Evolutionary conservation across 2,113 vertebrate genomes (phyloP), one percentile per base, ranked within the genome.

Genomic region (Rutilus rutilus): DNA sequence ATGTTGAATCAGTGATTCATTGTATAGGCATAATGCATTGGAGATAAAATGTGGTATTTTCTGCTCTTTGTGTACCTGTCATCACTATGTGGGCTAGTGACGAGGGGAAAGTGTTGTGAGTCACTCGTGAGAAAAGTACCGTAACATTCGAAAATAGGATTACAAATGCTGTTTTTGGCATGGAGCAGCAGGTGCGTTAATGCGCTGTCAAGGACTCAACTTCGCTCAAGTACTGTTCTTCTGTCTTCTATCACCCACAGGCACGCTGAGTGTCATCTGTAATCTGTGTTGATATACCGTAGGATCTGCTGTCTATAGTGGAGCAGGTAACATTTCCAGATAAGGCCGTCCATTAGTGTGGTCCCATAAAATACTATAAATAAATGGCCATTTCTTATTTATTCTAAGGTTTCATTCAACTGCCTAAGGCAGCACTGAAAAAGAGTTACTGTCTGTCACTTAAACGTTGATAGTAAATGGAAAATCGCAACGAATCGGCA

Each of bases 221-320:
- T 79, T 62, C 11, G 19, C 52, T 80, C 64, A 12, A 21, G 77
- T 59, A 8, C 21, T 60, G 30, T 52, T 57, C 3, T 30, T n/a
- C 47, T 83, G 65, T 57, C 33, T 83, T 83, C 42, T 59, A 27
- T 71, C 78, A 50, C 1, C 30, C 52, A 78, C 76, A 78, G 36
- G 62, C 62, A 47, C 1, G 39, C 59, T 45, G 81, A 57, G 81
- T 73, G 81, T 83, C 81, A 27, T 83, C 50, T 71, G 50, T 71
- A 54, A 83, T 83, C 81, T 83, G 30, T 57, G 23, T 42, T 73
- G 81, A 83, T 83, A n/a, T 69, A 82, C 79, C 52, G 45, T 50
- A 52, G 62, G 19, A 67, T 82, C 45, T 50, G 42, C 6, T 33
- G 79, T 69, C 79, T 36, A 33, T 67, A 69, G 25, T 21, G n/a